Evolutionary conservation across 37 sponge, comb jelly and placozoan species (phyloP), one percentile per base, ranked within the genome.

Genomic region (Ephydatia muelleri): DNA sequence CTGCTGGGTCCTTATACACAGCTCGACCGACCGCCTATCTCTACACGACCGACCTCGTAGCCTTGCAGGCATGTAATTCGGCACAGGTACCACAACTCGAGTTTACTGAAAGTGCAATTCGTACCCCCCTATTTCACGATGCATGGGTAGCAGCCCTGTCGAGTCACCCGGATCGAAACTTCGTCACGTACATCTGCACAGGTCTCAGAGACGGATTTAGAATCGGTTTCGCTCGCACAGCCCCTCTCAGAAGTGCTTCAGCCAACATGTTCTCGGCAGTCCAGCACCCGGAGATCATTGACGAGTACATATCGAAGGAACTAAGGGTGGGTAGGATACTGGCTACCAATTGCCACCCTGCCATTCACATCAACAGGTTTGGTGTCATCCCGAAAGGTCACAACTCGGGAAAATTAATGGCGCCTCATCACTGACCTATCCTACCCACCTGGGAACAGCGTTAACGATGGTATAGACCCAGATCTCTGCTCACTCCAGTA

Each of bases 311-410:
- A n/a, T 13, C 30, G 28, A 70, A 31, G 48, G 82, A 81, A 31
- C 14, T 38, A 43, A 43, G 43, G 43, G 6, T 43, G 43, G 43
- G 43, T 43, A 43, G 43, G 43, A 43, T 43, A 43, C 43, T 43
- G 43, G 43, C 43, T 43, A 43, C 43, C 6, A 43, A 6, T 43
- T 43, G 43, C 36, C 70, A 35, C 43, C 70, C 81, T 12, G 70
- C 39, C 16, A 36, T 81, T 16, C 79, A 79, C 22, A 65, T 79
- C 21, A 79, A 79, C 31, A 49, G 66, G 33, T 79, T 79, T 29
- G 79, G 79, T n/a, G 79, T 79, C 13, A 79, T 79, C 79, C 79
- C 79, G 30, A 79, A 79, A 49, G 79, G 79, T 35, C 79, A 64
- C 66, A 79, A 79, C 79, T 57, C 79, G 30, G 79, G 66, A 22